Evolutionary conservation across 2,888 invertebrate species (phyloP).

Genomic region (Cerastis rubricosa): DNA sequence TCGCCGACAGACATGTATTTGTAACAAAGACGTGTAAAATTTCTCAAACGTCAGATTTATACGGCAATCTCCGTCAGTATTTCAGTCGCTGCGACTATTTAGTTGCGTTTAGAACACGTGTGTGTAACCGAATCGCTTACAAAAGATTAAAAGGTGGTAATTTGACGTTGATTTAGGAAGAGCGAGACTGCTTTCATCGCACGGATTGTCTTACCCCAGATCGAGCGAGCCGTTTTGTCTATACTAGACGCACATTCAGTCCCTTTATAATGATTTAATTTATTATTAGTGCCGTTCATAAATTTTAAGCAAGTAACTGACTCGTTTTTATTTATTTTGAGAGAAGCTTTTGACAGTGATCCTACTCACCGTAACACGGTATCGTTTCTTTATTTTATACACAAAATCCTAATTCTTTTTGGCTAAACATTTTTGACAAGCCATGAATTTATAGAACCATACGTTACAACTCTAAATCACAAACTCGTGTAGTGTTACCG

Average conservation of each 20-base stretch:
- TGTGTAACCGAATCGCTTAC: constrained; percentile 88
- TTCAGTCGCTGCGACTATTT: constrained; percentile 78
- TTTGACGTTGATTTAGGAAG: constrained; percentile 90
- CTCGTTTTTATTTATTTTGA: constrained; percentile 63
- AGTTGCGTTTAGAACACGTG: constrained; percentile 82
- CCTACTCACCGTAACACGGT: not conserved
- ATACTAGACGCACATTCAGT: constrained; percentile 61
- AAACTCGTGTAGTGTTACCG: constrained; percentile 32
- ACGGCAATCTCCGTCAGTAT: constrained; percentile 81
- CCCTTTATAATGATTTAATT: constrained; percentile 80
- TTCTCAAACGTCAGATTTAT: constrained; percentile 88
- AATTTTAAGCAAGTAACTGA: constrained; percentile 70
- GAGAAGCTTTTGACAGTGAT: constrained; percentile 49
- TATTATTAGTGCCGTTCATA: constrained; percentile 80
- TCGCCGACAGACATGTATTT: constrained; percentile 81
- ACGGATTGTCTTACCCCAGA: constrained; percentile 85
- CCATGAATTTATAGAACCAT: constrained; percentile 18
- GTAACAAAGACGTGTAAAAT: constrained; percentile 88
- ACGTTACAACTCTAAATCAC: constrained; percentile 25
- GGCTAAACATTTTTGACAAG: not conserved
- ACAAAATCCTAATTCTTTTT: not conserved
- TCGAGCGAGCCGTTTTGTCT: constrained; percentile 80
- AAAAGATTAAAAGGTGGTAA: constrained; percentile 90
- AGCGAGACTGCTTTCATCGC: constrained; percentile 82
- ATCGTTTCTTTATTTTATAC: not conserved